Conservation (phyloP, 2,113 vertebrate species). For the Vidua macroura region DNA sequence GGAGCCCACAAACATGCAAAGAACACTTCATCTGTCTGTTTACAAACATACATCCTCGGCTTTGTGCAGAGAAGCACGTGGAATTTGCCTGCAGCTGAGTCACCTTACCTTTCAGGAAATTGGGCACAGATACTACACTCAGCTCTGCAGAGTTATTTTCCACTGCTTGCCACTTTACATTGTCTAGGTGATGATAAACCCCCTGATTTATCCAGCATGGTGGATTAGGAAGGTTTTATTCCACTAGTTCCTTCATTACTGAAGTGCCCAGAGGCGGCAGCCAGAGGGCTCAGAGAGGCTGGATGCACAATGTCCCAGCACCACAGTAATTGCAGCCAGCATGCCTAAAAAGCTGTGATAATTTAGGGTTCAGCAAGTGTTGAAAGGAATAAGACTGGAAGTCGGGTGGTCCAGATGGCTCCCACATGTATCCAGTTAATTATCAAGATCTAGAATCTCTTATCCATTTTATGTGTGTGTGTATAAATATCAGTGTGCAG, state of each 20-base stretch:
- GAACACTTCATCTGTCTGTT: neutral
- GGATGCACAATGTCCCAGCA: neutral
- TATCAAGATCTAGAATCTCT: neutral
- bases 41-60: neutral
- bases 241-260: neutral
- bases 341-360: neutral
- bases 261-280: neutral
- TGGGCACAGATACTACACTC: neutral
- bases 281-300: neutral
- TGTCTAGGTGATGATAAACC: neutral
- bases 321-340: neutral
- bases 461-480: neutral
- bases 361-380: neutral
- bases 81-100: neutral
- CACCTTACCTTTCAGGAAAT: neutral
- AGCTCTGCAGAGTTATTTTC: neutral
- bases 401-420: slow-evolving; percentile 18
- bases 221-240: neutral
- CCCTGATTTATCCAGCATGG: neutral
- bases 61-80: neutral
- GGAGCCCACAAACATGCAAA: neutral
- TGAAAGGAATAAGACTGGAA: neutral
- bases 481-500: neutral
- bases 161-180: neutral
- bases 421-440: neutral